Evolutionary conservation across 2,113 vertebrate species (phyloP), one percentile per base, ranked within the genome.

Genomic region (Myiopsitta monachus): DNA sequence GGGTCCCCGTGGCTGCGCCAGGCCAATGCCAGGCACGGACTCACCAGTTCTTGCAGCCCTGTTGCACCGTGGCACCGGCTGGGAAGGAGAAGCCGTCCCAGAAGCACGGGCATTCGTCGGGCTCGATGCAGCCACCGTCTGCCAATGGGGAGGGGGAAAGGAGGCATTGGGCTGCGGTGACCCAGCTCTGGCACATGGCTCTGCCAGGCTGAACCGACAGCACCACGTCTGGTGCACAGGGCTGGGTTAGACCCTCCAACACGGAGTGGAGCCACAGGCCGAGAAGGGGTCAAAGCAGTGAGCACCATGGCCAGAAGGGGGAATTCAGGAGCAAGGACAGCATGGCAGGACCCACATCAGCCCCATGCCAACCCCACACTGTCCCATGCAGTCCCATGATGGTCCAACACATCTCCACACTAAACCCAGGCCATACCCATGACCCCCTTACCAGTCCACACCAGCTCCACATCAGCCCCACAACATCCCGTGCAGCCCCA

Each of bases 21-120:
- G 39, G 46, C 38, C 28, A 4, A n/a, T 5, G 26, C 41, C 27
- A 3, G 18, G 66, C 18, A 4, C 1, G 21, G 30, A 92, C 98
- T 95, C 91, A 99, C 99, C 99, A 99, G 98, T 99, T 99, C 95
- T 97, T 97, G 79, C 99, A 99, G 92, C 98, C 96, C 52, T 98
- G 98, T 78, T 83, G 97, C 74, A 99, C 88, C 27, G 51, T 54
- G 1, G 98, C 87, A 7, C 98, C 98, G 3, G 98, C 94, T 0
- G 98, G 99, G 96, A 99, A 99, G 84, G 98, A 76, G 17, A 97
- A 98, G 47, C 97, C 98, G 1, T 98, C 97, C 98, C 97, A 99
- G 90, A 98, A 98, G 88, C 99, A 99, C 1, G 99, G 98, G 85
- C 99, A 99, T 91, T 97, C 95, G 2, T 95, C 44, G 0, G 96